phyloP scores from a whole-genome alignment of 92 coral and sea anemone genomes.

The Pocillopora grandis region DNA sequence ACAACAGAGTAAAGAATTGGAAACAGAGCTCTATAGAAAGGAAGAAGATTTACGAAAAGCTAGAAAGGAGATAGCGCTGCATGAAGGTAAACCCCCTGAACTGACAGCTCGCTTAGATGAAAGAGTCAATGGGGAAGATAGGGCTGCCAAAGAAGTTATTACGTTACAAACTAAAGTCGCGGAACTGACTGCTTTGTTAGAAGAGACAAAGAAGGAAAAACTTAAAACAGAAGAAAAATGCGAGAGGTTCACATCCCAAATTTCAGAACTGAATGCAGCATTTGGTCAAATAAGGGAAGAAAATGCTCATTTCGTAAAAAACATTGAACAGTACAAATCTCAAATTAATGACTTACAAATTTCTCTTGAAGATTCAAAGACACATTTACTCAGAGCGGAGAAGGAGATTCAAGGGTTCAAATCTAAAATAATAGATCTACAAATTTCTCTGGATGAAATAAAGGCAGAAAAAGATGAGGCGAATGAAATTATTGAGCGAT shows the following conservation, averaged over 20 bases:
- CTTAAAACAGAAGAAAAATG: constrained; percentile 8
- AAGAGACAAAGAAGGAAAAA: constrained; percentile 11
- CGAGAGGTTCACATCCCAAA: constrained; percentile 19
- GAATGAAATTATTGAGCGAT: constrained; percentile 32
- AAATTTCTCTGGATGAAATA: constrained; percentile 16
- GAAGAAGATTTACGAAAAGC: constrained; percentile 26
- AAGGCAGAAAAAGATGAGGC: background rate
- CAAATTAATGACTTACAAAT: constrained; percentile 40
- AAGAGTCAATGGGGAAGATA: constrained; percentile 5
- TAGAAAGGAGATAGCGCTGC: constrained; percentile 25
- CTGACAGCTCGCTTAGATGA: constrained; percentile 26
- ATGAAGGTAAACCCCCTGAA: constrained; percentile 33
- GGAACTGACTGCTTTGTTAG: constrained; percentile 9
- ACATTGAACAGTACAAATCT: constrained; percentile 21
- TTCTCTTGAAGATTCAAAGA: constrained; percentile 14
- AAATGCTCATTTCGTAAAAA: constrained; percentile 29
- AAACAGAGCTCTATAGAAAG: background rate
- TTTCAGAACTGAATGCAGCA: constrained; percentile 27
- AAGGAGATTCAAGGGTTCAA: background rate
- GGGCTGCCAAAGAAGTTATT: background rate
- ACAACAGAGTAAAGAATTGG: constrained; percentile 3
- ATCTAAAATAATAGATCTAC: constrained; percentile 6
- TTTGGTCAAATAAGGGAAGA: constrained; percentile 28
- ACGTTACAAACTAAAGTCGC: background rate
- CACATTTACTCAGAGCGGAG: background rate